Evolutionary conservation across 2,797 vertebrate species (phyloP).

Genomic region (Lithobates sylvaticus): DNA sequence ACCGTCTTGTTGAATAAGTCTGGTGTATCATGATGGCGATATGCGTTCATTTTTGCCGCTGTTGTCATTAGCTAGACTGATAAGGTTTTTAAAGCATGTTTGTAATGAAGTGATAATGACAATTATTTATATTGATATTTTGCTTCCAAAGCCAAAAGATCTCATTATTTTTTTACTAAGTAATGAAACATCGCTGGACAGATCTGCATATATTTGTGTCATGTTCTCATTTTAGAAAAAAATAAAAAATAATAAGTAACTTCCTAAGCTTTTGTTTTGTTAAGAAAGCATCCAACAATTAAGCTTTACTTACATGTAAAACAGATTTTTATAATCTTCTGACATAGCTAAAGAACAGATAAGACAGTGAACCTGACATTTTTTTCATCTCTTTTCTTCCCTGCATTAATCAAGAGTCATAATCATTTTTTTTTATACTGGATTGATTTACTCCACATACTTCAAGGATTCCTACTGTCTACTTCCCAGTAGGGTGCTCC

Average conservation of each 20-base stretch:
- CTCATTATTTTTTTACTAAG: neutral
- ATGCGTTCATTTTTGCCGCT: neutral
- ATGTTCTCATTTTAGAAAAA: neutral
- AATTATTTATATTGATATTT: neutral
- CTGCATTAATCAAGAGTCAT: slow-evolving; percentile 38
- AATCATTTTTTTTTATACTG: slow-evolving; percentile 44
- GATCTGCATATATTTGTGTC: neutral
- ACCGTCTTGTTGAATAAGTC: too few species aligned
- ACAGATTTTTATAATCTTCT: neutral
- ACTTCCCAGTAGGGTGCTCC: slow-evolving; percentile 29
- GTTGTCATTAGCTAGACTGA: neutral
- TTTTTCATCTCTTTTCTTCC: slow-evolving; percentile 13
- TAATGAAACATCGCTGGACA: neutral
- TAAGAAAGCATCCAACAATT: neutral
- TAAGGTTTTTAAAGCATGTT: neutral
- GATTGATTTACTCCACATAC: slow-evolving; percentile 23
- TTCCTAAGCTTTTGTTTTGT: slow-evolving; percentile 1
- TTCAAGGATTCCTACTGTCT: slow-evolving; percentile 30
- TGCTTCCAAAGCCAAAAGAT: neutral
- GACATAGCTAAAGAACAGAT: neutral
- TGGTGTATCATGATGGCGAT: neutral
- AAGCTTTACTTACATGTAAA: neutral
- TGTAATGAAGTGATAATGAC: neutral
- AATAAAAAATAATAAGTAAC: neutral
- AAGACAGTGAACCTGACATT: neutral